These are phyloP conservation scores for Aptenodytes forsteri DNA, from an alignment of 2,113 vertebrate species.

Conservation along the genomic window DNA sequence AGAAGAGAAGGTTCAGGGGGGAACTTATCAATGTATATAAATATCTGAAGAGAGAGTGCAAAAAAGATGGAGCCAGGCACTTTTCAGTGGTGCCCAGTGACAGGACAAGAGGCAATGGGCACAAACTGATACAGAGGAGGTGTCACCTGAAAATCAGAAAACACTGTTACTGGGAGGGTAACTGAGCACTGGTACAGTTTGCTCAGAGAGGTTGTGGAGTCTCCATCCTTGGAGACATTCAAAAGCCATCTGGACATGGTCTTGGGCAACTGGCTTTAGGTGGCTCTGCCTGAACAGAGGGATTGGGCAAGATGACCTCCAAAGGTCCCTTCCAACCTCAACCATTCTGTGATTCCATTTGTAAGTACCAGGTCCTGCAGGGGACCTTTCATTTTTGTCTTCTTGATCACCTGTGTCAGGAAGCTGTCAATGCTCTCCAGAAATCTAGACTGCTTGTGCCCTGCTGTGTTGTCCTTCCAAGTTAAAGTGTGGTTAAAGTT, in stretches of 20 bases:
- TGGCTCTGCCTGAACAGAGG: not conserved
- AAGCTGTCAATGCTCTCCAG: not conserved
- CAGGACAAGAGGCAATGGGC: not conserved
- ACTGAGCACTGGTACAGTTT: not conserved
- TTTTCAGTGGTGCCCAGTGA: not conserved
- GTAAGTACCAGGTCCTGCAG: not conserved
- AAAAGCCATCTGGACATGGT: not conserved
- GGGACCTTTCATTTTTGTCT: not conserved
- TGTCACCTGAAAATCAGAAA: not conserved
- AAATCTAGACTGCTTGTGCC: not conserved
- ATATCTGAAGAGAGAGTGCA: not conserved
- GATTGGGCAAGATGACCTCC: not conserved
- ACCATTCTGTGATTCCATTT: not conserved
- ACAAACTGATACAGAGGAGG: not conserved
- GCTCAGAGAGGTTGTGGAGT: not conserved
- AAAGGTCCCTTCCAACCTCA: not conserved
- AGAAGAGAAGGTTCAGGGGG: not conserved
- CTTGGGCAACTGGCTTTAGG: not conserved
- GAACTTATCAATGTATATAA: not conserved
- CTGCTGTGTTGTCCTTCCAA: not conserved
- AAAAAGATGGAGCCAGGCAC: not conserved
- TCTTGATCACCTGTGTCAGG: not conserved
- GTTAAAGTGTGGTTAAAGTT: not conserved
- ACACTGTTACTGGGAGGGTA: not conserved
- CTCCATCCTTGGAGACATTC: not conserved